Evolutionary conservation across 2,113 vertebrate species (phyloP), one percentile per base, ranked within the genome.

Genomic region (Myodes glareolus): DNA sequence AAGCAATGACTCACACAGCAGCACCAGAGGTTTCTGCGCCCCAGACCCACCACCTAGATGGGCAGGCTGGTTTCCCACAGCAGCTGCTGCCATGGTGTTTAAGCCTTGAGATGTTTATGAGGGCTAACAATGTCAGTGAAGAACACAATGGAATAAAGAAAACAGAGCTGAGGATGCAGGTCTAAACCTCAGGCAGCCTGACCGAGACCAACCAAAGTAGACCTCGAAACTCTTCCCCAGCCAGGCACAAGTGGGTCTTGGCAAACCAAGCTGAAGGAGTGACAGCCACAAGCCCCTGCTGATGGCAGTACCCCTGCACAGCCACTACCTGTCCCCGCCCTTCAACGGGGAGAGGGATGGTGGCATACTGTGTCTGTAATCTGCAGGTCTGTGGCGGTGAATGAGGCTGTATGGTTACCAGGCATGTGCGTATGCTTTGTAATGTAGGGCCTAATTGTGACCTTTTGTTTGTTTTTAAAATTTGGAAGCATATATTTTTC

Each of bases 301-400:
- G 55, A 16, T 6, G 8, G 52, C 80, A 58, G 23, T 8, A 33
- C 9, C 33, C 63, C 8, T 45, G 25, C 33, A 11, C 47, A 21
- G 6, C 4, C 42, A 27, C 67, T 3, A 8, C 5, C 16, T 14
- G 23, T 33, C 23, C 31, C 1, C 1, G 31, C 33, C 27, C 5
- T 31, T 29, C 16, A 61, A 10, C 29, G 36, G n/a, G 80, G 61
- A 63, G 16, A 65, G 23, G 31, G 45, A 1, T 3, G 9, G 27
- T 4, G 12, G 36, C 47, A 36, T 33, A 1, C 17, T 21, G 47
- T 52, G 86, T 39, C 13, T 86, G 10, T 19, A 11, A 1, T n/a
- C 92, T 55, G 80, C 39, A 3, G 31, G 42, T 78, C 61, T 55
- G 0, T 33, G 29, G 31, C 33, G 27, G 27, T 5, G 42, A 47